Base-by-base conservation (phyloP, 2,888 invertebrate species). In the Petrolisthes manimaculis region DNA sequence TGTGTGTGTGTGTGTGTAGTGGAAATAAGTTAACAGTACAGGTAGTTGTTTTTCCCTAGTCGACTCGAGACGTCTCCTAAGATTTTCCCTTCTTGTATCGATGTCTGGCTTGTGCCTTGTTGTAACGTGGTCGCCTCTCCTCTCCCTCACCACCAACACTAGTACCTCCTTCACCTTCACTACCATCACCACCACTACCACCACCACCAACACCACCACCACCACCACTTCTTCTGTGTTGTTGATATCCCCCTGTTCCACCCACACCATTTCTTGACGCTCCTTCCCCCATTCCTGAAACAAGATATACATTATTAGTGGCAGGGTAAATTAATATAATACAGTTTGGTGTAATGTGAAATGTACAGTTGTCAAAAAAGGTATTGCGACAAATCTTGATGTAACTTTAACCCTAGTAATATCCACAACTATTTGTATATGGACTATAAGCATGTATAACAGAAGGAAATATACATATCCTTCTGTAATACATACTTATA, bases 71-170 rank as follows among this genome's bases (percentile, higher is more conserved):
- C 8, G 8, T 24, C 55, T 56, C 87, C 87, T 89, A 89, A 4
- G 89, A 89, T 71, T 90, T 91, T 5, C 96, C 96, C 93, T 96
- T 96, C 93, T 95, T 95, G 93, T 95, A 96, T 92, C 96, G 94
- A 92, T 96, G 95, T 91, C 96, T 93, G 14, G 96, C 96, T 93
- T 96, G 96, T 5, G 96, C 96, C 93, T 96, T 96, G 91, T 95
- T 95, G 92, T 96, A 96, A 12, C 89, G 84, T 12, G 67, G 85
- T 8, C 89, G 89, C 0, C 79, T 69, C 56, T 86, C 89, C 51
- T 81, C 86, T 24, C 74, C 84, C 6, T 77, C 69, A 5, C 75
- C 83, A 12, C 71, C 81, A 37, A 18, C 84, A n/a, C 56, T 75
- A 54, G 24, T 69, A 12, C 71, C 81, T 37, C 24, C 84, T 37